Percentiles rank a stretch among this genome's conserved stretches.
These are phyloP conservation scores for Panagrolaimus sp. DNA, from an alignment of 1,140 invertebrate genomes.

Conservation along the genomic window DNA sequence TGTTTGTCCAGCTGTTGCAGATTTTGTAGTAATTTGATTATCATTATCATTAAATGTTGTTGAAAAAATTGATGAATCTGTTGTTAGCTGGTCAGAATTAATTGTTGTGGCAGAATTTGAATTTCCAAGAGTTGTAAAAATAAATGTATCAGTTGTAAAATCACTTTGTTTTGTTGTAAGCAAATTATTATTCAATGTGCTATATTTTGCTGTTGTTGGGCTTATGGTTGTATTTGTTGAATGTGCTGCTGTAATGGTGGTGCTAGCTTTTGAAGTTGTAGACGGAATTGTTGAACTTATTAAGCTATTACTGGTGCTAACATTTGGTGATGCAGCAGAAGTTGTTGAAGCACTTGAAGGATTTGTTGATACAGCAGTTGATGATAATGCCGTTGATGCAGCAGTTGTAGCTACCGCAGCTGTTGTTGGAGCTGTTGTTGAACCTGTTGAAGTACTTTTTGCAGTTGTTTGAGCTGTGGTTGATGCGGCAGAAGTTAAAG, in stretches of 20 bases:
- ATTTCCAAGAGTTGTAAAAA: too few species aligned
- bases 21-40: neutral
- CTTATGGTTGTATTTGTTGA: neutral
- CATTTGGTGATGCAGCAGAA: neutral
- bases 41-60: neutral
- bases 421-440: neutral
- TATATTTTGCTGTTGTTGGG: too few species aligned
- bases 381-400: neutral
- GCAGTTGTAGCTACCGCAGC: neutral
- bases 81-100: neutral
- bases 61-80: neutral
- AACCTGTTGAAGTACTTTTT: neutral
- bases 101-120: constrained; percentile 2
- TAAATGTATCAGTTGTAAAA: too few species aligned
- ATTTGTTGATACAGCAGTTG: neutral
- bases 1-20: neutral
- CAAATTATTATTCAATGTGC: too few species aligned
- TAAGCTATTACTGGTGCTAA: neutral
- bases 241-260: neutral
- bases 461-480: neutral
- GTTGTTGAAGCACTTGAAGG: neutral
- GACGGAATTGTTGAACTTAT: neutral
- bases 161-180: too few species aligned
- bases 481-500: neutral
- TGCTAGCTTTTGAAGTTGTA: neutral